phyloP scores from a whole-genome alignment of 92 coral and sea anemone species.

The Parazoanthus darwini region DNA sequence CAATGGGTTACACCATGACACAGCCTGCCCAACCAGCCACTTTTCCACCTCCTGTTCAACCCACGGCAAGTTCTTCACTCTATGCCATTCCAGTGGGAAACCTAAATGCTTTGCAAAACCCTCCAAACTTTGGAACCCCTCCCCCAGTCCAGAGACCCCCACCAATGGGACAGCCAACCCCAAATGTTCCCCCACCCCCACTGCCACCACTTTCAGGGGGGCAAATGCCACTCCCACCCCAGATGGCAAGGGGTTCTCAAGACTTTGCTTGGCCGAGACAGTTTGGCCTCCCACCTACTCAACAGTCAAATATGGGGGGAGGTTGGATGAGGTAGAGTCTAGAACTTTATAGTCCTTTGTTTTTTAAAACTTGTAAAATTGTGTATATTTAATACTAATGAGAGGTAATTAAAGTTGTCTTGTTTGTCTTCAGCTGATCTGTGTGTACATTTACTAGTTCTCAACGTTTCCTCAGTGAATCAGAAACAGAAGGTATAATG shows the following conservation, averaged over 20 bases:
- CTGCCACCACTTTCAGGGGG: slow-evolving; percentile 61
- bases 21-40: slow-evolving; percentile 58
- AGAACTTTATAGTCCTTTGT: neutral
- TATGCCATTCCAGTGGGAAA: slow-evolving; percentile 78
- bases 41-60: slow-evolving; percentile 67
- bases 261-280: slow-evolving; percentile 85
- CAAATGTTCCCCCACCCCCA: slow-evolving; percentile 82
- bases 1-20: slow-evolving; percentile 60
- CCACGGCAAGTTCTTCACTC: slow-evolving; percentile 51
- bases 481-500: too few relatives aligned
- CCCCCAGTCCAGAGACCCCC: slow-evolving; percentile 63
- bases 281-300: slow-evolving; percentile 77
- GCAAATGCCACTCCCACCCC: slow-evolving; percentile 72
- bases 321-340: slow-evolving; percentile 86
- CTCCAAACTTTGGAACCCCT: slow-evolving; percentile 71
- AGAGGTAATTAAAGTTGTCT: too few relatives aligned
- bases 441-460: too few relatives aligned
- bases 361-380: too few relatives aligned
- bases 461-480: too few relatives aligned
- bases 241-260: slow-evolving; percentile 41
- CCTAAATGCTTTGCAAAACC: slow-evolving; percentile 64
- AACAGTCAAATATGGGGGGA: slow-evolving; percentile 80
- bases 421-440: too few relatives aligned
- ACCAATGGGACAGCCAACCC: slow-evolving; percentile 62
- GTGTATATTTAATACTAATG: too few relatives aligned